Evolutionary conservation across 2,888 invertebrate genomes (phyloP), one percentile per base, ranked within the genome.

Genomic region (Parnassius apollo): DNA sequence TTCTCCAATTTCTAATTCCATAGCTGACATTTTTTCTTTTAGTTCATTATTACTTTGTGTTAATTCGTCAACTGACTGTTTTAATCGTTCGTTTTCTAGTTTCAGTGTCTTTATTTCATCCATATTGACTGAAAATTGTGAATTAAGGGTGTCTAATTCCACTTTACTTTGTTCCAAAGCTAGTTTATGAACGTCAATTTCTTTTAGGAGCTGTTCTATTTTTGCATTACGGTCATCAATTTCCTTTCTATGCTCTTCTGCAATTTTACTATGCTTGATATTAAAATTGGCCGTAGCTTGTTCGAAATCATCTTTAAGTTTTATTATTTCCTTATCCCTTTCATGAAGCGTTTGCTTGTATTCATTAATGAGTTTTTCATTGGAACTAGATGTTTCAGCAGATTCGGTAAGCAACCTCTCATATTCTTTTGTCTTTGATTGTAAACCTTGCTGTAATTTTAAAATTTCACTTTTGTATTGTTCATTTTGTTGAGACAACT

Each of bases 1-100:
- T 80, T 94, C 94, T 53, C 93, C 93, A 45, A 92, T 76, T 71
- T 91, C 87, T 60, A 94, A 78, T 74, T 94, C 93, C 75, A 93
- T 86, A 52, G 83, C 71, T 2, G 84, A 86, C 70, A 91, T 81
- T 72, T 85, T 93, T 69, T 77, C 66, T 75, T 87, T 90, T 2
- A 88, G 77, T 54, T 85, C 83, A 68, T 71, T 79, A 70, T 87
- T 86, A 53, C 73, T 75, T 75, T 85, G 86, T 45, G 83, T 84
- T 57, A 92, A 70, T 74, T 92, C 87, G 61, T 83, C 81, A 9
- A 93, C 80, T 59, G 90, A 82, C 63, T 80, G 80, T 69, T 90
- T 85, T 22, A 88, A 77, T 70, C 86, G 80, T 66, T 83, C 83
- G 70, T 91, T 90, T 79, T 90, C 88, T 71, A 87, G 86, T 75